Conservation (phyloP, 2,797 vertebrate genomes). For the Brachyalestes nurse region DNA sequence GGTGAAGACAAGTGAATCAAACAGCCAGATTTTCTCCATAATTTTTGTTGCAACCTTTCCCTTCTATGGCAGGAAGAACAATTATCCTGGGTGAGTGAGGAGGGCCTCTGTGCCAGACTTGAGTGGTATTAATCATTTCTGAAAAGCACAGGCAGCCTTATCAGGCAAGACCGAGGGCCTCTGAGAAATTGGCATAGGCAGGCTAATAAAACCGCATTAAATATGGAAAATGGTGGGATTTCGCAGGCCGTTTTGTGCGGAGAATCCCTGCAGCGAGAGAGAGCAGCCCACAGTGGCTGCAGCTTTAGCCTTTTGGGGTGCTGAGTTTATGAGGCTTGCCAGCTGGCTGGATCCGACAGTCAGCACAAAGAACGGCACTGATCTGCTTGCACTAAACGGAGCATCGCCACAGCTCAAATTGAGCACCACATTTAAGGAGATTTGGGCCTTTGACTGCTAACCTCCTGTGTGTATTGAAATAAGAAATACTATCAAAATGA, state of each 20-base stretch:
- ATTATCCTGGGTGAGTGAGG: slow-evolving; percentile 52
- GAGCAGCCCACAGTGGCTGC: slow-evolving; percentile 23
- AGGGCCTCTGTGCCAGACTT: slow-evolving; percentile 34
- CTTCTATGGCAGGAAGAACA: slow-evolving; percentile 57
- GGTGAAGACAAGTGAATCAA: slow-evolving; percentile 62
- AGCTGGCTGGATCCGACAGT: slow-evolving; percentile 35
- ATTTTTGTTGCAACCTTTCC: slow-evolving; percentile 28
- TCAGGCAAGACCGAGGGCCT: slow-evolving; percentile 45
- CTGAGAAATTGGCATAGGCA: slow-evolving; percentile 64
- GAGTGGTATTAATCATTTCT: slow-evolving; percentile 59
- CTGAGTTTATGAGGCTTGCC: slow-evolving; percentile 20
- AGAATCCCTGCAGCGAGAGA: slow-evolving; percentile 12
- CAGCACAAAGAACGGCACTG: slow-evolving; percentile 27
- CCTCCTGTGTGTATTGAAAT: slow-evolving; percentile 6
- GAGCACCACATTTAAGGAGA: slow-evolving; percentile 18
- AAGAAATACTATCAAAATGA: background rate
- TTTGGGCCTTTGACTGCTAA: slow-evolving; percentile 20
- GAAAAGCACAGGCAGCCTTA: slow-evolving; percentile 52
- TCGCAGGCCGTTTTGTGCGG: slow-evolving; percentile 46
- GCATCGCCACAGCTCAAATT: slow-evolving; percentile 16
- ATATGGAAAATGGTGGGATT: slow-evolving; percentile 60
- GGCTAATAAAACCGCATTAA: slow-evolving; percentile 63
- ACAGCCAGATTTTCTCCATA: slow-evolving; percentile 47
- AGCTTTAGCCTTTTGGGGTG: slow-evolving; percentile 29
- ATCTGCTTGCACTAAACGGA: slow-evolving; percentile 29